These are phyloP conservation scores for Noctua janthe DNA, from an alignment of 2,888 invertebrate genomes.

Conservation along the genomic window DNA sequence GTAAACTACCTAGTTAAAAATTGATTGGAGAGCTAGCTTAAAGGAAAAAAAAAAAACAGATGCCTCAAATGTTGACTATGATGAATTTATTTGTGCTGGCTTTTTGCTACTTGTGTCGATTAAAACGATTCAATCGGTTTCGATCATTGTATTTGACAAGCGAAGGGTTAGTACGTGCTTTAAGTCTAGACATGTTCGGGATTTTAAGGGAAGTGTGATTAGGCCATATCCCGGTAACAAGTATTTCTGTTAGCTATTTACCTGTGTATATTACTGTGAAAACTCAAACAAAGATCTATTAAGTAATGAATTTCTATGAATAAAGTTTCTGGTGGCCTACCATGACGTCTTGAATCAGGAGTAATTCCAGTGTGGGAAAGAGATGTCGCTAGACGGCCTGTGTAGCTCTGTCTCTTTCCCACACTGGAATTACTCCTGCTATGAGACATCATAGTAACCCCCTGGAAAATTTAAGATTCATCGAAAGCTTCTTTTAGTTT, in stretches of 20 bases:
- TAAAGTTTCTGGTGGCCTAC: neutral
- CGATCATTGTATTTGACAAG: constrained; percentile 66
- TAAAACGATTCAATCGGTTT: constrained; percentile 60
- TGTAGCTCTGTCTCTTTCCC: too few species aligned
- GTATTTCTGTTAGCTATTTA: constrained; percentile 16
- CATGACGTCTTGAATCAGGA: too few species aligned
- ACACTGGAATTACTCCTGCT: too few species aligned
- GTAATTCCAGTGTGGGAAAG: too few species aligned
- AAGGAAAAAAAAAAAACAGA: constrained; percentile 25
- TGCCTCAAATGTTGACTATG: constrained; percentile 58
- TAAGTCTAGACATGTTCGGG: constrained; percentile 63
- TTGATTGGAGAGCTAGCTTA: neutral
- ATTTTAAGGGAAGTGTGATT: constrained; percentile 46
- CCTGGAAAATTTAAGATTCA: neutral
- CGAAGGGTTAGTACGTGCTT: constrained; percentile 65
- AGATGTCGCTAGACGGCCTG: too few species aligned
- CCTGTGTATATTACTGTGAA: constrained; percentile 54
- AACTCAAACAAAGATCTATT: constrained; percentile 10
- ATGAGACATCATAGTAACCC: too few species aligned
- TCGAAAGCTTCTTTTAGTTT: neutral
- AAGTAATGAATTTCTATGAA: neutral
- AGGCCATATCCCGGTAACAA: constrained; percentile 56
- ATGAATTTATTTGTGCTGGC: constrained; percentile 70
- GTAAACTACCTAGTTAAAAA: neutral
- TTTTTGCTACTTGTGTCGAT: constrained; percentile 63